Evolutionary conservation across 2,888 invertebrate genomes (phyloP), one percentile per base, ranked within the genome.

Genomic region (Tetropium fuscum): DNA sequence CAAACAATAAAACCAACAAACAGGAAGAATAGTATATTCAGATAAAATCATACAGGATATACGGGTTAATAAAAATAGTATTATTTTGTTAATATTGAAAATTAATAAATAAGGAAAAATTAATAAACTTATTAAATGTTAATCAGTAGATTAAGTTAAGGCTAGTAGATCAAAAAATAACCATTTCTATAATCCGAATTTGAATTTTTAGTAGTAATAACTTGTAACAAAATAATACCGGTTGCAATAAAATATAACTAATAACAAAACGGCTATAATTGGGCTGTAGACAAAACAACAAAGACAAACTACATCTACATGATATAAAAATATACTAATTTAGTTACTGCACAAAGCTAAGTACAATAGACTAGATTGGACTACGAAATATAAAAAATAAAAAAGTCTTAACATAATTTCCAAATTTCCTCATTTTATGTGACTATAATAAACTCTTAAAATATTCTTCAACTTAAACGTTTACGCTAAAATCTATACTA

Each of bases 331-430:
- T 25, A 36, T 7, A 36, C 22, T 16, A 40, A 38, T 16, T 19
- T 30, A 38, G n/a, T 40, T 51, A 25, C 20, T 48, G 48, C 51
- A 51, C 51, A 51, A 51, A 38, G n/a, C 25, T 27, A 48, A 51
- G 51, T 51, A 51, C 51, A 51, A 40, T 40, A 30, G 51, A 51
- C 51, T 51, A 51, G 51, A 48, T 13, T 51, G 38, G 27, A 40
- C 22, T 36, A 51, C n/a, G n/a, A n/a, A n/a, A n/a, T n/a, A n/a
- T n/a, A 34, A 34, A 34, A 5, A 4, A 3, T 10, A 16, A 13
- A 44, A 44, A 44, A 27, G 43, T 44, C 10, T 44, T 44, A n/a
- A 44, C 4, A 16, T 2, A 27, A 25, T 44, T 30, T 41, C 18
- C 18, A 34, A 2, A 32, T n/a, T n/a, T n/a, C n/a, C n/a, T n/a